Evolutionary conservation across 2,888 invertebrate species (phyloP), one percentile per base, ranked within the genome.

Genomic region (Apamea anceps): DNA sequence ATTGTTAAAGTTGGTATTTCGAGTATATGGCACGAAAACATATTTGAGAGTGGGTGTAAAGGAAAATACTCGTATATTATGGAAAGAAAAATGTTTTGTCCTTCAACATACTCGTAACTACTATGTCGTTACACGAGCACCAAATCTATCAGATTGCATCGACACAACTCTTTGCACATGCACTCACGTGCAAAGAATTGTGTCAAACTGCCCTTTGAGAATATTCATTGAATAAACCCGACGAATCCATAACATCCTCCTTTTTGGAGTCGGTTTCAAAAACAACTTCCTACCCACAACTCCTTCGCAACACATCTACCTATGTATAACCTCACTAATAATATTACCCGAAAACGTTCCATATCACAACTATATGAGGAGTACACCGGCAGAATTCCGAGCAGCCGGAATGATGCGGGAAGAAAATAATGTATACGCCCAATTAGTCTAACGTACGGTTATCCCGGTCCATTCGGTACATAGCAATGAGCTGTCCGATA

Each of bases 401-500:
- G 80, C 32, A 77, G 86, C 79, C 72, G 13, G 66, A 45, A 80
- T 80, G 74, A 83, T 87, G 79, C 80, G 75, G 85, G 83, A 90
- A 87, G 83, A 81, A 84, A 81, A 82, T 84, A 86, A 87, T 87
- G 82, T 87, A 88, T 86, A 85, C 85, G 75, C 79, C 70, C 90
- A 90, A 90, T 90, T 90, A 90, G 88, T 90, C 72, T 90, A 90
- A 90, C 89, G 85, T 85, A 82, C 87, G 84, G 88, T 88, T 87
- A 89, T 77, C 81, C 77, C 65, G 73, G 54, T 60, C 79, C 81
- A 66, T 74, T 68, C 62, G 78, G 81, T 79, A 83, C 88, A 90
- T 90, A 90, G 81, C 80, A 88, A 90, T 90, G 87, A 90, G 87
- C 28, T 80, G 60, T 66, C 70, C 48, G 75, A 54, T 66, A 77